phyloP scores from a whole-genome alignment of 2,888 invertebrate species.

The Cantharis flavilabris region DNA sequence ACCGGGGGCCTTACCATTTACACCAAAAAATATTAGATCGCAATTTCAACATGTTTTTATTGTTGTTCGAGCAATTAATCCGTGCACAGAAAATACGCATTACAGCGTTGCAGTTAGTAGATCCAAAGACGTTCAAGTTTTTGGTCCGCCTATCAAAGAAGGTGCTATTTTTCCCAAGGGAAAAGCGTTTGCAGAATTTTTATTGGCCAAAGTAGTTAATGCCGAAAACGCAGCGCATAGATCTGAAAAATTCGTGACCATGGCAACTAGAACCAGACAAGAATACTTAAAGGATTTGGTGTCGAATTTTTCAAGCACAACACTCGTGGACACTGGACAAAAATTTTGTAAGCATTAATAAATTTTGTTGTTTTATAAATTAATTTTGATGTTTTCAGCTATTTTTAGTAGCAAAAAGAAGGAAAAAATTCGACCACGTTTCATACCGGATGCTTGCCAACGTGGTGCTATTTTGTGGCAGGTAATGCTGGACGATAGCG shows the following conservation, averaged over 20 bases:
- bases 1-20: slow-evolving; percentile 90
- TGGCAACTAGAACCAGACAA: slow-evolving; percentile 94
- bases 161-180: slow-evolving; percentile 87
- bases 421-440: slow-evolving; percentile 72
- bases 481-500: slow-evolving; percentile 74
- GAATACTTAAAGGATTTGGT: slow-evolving; percentile 95
- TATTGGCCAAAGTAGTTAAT: slow-evolving; percentile 94
- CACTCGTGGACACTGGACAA: slow-evolving; percentile 80
- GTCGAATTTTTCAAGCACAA: slow-evolving; percentile 79
- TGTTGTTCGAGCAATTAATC: slow-evolving; percentile 85
- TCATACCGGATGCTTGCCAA: slow-evolving; percentile 73
- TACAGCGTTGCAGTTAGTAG: slow-evolving; percentile 70
- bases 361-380: neutral
- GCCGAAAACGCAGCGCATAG: slow-evolving; percentile 96
- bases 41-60: slow-evolving; percentile 98
- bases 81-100: slow-evolving; percentile 88
- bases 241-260: slow-evolving; percentile 94
- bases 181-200: slow-evolving; percentile 92
- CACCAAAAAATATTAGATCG: slow-evolving; percentile 90
- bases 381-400: slow-evolving; percentile 48
- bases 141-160: slow-evolving; percentile 92
- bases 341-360: slow-evolving; percentile 76
- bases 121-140: slow-evolving; percentile 93
- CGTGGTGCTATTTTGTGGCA: slow-evolving; percentile 85
- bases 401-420: slow-evolving; percentile 77